Base-by-base conservation (phyloP, 2,888 invertebrate genomes). In the Pycnomerus fuliginosus region DNA sequence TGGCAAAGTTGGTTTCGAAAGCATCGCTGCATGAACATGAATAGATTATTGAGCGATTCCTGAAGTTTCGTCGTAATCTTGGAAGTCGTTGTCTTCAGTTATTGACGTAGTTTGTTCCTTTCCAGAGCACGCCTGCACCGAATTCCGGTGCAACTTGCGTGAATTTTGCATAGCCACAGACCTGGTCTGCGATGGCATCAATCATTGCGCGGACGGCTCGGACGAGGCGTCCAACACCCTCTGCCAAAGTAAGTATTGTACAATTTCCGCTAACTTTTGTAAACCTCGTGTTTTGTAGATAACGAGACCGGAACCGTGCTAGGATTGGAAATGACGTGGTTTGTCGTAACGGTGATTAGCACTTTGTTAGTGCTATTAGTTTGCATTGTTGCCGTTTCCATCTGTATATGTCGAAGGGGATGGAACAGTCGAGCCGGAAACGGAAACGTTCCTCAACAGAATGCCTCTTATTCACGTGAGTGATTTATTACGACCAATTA, bases 91-190 rank as follows among this genome's bases (percentile, higher is more conserved):
- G 28, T 28, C 13, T 3, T 10, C 2, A 12, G 11, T 12, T 28
- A 7, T 20, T 20, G 7, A 20, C 20, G 16, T 2, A 16, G 25
- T 36, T 39, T 57, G 52, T n/a, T n/a, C n/a, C n/a, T 4, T 75
- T 80, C 53, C 82, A 90, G 90, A 90, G 69, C 90, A 90, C 69
- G 83, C 87, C 44, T 91, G 91, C 75, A 88, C 87, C 68, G 90
- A 91, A 74, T 93, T 91, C 74, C 80, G 88, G 56, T 94, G 94
- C 73, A 85, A 83, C 65, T 81, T 85, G 66, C 84, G 89, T 53
- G 87, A 90, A 74, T 90, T 92, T 77, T 96, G 95, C 79, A 92
- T 95, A 65, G 87, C 90, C 71, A 87, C 85, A 47, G 92, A 93
- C 72, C 80, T 96, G 48, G 83, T 89, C 59, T 95, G 95, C 76